These are phyloP conservation scores for Eulemur albifrons DNA, from an alignment of 2,797 vertebrate species.

Conservation along the genomic window DNA sequence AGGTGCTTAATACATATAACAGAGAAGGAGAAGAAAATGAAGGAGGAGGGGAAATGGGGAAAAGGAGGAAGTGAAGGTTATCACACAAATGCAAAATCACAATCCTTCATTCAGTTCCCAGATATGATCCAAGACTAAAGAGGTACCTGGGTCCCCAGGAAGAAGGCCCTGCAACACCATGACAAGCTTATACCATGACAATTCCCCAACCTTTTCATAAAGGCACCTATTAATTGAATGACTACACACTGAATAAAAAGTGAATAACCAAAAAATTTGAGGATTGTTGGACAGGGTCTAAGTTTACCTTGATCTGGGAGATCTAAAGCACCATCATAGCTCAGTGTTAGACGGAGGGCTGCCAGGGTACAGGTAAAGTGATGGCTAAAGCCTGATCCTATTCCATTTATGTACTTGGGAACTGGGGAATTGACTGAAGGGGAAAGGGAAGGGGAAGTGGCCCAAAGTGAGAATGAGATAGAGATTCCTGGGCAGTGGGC, in stretches of 20 bases:
- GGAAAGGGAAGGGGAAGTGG: neutral
- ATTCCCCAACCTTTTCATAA: neutral
- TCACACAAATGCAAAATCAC: neutral
- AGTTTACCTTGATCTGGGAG: neutral
- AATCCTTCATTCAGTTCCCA: neutral
- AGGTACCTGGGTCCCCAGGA: neutral
- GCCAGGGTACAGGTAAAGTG: neutral
- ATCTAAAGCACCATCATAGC: neutral
- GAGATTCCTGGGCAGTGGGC: neutral
- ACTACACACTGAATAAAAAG: neutral
- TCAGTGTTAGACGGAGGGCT: neutral
- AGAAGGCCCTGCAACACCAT: neutral
- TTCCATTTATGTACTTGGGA: neutral
- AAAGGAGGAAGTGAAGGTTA: neutral
- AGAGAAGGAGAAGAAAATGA: neutral
- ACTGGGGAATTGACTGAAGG: neutral
- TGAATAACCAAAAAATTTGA: neutral
- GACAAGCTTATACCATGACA: neutral
- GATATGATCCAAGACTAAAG: neutral
- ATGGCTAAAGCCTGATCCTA: neutral
- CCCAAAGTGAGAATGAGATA: neutral
- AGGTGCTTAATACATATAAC: neutral
- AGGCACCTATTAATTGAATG: neutral
- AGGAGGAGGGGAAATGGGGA: neutral
- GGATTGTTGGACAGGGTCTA: neutral